Base-by-base conservation (phyloP, 2,888 invertebrate genomes). In the Eudasyphora cyanicolor region DNA sequence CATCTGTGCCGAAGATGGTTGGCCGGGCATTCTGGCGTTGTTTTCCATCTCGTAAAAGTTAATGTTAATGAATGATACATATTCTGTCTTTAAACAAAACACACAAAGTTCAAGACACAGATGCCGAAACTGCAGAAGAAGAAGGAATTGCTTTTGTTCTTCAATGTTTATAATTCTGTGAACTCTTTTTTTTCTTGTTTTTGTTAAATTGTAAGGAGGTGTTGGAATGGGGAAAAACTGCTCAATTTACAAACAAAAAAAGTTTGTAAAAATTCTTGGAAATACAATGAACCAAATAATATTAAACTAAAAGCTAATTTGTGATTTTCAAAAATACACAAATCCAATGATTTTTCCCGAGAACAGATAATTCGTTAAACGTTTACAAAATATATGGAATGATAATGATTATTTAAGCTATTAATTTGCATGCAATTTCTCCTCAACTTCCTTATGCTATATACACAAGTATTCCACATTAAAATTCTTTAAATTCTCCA, bases 1-100 rank as follows among this genome's bases (percentile, higher is more conserved):
- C 57, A 83, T 83, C 83, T 83, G 80, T 29, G 62, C 77, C 4
- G 79, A 76, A 76, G 79, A 78, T 75, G 67, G 54, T 71, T 57
- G n/a, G 27, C 14, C 27, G 12, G 21, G 5, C 60, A 32, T 35
- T 35, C 49, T 49, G n/a, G 21, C 45, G 29, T 51, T 35, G 42
- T 21, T 64, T 64, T 35, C 17, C 38, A 19, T 35, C 38, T 35
- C 38, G 64, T 38, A 67, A 67, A 67, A 38, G 64, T 64, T 64
- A 64, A 64, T 67, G 67, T n/a, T n/a, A n/a, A n/a, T n/a, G n/a
- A n/a, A n/a, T n/a, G n/a, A n/a, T n/a, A n/a, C n/a, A 21, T 42
- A 42, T 49, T 75, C 67, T 64, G 35, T 51, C 38, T 67, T n/a
- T 67, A 42, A 45, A 70, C 29, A 67, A 57, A 57, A 42, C 21